Evolutionary conservation across 2,888 invertebrate genomes (phyloP), one percentile per base, ranked within the genome.

Genomic region (Ophion obscuratus): DNA sequence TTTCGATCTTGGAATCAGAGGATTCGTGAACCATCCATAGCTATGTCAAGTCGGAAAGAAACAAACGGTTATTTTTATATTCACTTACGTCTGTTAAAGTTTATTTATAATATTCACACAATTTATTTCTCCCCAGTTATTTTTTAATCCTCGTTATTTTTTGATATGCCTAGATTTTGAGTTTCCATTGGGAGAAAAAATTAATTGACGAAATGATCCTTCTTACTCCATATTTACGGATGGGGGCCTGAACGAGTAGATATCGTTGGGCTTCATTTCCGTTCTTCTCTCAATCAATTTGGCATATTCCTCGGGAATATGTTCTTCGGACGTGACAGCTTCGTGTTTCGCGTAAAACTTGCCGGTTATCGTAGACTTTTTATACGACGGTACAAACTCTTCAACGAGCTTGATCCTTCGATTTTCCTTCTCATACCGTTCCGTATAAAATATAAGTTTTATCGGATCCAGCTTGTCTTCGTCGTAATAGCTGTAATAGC

Each of bases 291-390:
- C 88, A 27, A 93, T 90, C 6, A 93, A 81, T 74, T 90, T 82
- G 0, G 92, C 64, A 74, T 89, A 92, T 76, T 92, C 90, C 36
- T 85, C 84, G 4, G 89, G 89, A 40, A 90, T 81, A 14, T 89
- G 85, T 24, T 90, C 85, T 0, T 85, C 68, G 1, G 71, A 53
- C 6, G 75, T 44, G 4, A 88, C 68, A 36, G 84, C 88, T 4
- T 94, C 93, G 76, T 93, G 93, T 83, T 84, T 91, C 3, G 93
- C 91, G 73, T 94, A 94, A 88, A 93, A 93, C 81, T 93, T 93
- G 11, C 89, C 88, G 3, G 93, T 92, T 6, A 93, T 81, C 10
- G 90, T 75, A 74, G 90, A 88, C 27, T 88, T 82, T 36, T 82
- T 85, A 3, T 85, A 83, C 7, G 90, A 87, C 2, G 91, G 89